A percentile compares a stretch with the other conserved stretches of the same genome.
Evolutionary conservation across 2,797 vertebrate genomes (phyloP).

Genomic region (Taeniopygia guttata): DNA sequence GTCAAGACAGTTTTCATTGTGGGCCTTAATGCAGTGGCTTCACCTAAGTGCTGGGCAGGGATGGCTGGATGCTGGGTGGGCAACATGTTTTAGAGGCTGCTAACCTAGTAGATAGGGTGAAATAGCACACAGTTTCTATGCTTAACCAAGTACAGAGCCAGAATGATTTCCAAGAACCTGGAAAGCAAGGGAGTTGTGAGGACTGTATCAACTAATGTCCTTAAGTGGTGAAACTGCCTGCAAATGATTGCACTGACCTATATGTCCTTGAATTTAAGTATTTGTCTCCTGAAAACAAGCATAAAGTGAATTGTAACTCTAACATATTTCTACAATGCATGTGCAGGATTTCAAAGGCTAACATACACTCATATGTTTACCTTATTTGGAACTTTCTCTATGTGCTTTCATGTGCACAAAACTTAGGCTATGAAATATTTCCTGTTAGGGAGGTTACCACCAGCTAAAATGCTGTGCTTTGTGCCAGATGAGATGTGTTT

Average conservation of each 20-base stretch:
- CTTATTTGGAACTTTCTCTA: not conserved
- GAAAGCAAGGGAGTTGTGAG: not conserved
- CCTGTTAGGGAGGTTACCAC: not conserved
- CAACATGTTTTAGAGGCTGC: not conserved
- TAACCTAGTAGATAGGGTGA: not conserved
- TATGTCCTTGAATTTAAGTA: not conserved
- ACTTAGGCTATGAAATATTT: not conserved
- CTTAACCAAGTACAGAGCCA: not conserved
- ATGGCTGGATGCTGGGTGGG: not conserved
- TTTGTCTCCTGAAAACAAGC: not conserved
- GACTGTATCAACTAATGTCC: rapidly evolving
- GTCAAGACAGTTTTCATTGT: not conserved
- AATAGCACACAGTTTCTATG: not conserved
- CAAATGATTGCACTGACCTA: not conserved
- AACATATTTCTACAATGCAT: not conserved
- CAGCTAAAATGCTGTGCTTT: not conserved
- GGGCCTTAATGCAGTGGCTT: not conserved
- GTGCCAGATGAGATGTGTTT: not conserved
- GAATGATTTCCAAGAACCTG: not conserved
- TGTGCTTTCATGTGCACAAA: not conserved
- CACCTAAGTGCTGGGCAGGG: not conserved
- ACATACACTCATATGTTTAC: not conserved
- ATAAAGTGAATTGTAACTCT: not conserved
- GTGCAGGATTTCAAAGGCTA: not conserved
- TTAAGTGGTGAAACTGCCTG: not conserved